Evolutionary conservation across 2,113 vertebrate genomes (phyloP).

Genomic region (Plectropomus leopardus): DNA sequence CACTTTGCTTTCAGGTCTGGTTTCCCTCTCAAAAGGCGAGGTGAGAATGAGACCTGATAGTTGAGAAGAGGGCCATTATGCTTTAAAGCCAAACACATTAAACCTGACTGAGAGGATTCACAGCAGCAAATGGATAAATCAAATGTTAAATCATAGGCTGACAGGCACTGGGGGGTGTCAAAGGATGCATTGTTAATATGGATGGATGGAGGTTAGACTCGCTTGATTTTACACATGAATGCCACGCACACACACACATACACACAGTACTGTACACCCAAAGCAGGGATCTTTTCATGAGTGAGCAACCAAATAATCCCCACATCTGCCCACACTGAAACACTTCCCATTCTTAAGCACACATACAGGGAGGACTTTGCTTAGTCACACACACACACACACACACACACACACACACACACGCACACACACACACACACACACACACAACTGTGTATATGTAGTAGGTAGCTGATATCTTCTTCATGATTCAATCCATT

Average conservation of each 20-base stretch:
- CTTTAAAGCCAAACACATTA: conserved; percentile 42
- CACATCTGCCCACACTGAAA: neutral
- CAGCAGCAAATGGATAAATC: conserved; percentile 16
- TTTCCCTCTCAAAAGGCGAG: neutral
- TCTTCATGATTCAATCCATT: conserved; percentile 15
- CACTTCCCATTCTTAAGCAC: neutral
- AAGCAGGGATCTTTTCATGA: neutral
- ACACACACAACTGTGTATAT: conserved; percentile 14
- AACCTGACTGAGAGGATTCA: conserved; percentile 40
- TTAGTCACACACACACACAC: neutral
- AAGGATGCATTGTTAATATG: conserved; percentile 38
- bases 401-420: conserved; percentile 12
- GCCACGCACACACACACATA: conserved; percentile 2
- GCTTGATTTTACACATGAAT: conserved; percentile 6
- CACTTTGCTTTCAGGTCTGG: neutral
- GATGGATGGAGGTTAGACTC: neutral
- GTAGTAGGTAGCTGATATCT: neutral
- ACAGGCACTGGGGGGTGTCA: conserved; percentile 26
- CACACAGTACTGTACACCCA: neutral
- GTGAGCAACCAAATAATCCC: conserved; percentile 10
- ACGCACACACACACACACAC: neutral
- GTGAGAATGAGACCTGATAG: conserved; percentile 15
- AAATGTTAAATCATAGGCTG: conserved; percentile 24
- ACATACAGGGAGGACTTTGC: neutral
- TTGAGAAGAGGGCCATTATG: conserved; percentile 33